Percentiles rank a stretch among this genome's conserved stretches.
Evolutionary conservation across 2,797 vertebrate species (phyloP).

Genomic region (Darevskia mixta): DNA sequence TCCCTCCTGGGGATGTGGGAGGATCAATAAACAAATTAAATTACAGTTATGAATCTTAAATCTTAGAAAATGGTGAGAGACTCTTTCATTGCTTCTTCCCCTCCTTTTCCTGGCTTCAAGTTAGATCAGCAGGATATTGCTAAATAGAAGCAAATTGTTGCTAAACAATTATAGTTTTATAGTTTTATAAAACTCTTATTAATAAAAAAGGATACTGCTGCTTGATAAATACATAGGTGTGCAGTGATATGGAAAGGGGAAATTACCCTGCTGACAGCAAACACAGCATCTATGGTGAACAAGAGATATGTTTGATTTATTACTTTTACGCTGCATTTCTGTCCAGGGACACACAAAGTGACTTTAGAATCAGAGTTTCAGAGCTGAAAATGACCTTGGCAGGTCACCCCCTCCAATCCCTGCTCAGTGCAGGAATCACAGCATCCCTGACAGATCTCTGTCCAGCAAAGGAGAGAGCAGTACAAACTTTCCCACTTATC

Average conservation of each 20-base stretch:
- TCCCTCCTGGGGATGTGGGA: too few species aligned
- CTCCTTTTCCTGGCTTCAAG: background rate
- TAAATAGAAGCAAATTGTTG: background rate
- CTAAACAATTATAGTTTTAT: too few species aligned
- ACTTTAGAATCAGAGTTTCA: too few species aligned
- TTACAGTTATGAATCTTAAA: accelerated
- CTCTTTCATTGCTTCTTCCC: background rate
- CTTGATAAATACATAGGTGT: background rate
- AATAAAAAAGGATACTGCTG: background rate
- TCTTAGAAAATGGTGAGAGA: background rate
- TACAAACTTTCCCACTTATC: too few species aligned
- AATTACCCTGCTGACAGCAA: background rate
- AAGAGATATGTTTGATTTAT: background rate
- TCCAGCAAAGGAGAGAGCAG: too few species aligned
- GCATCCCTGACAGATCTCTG: too few species aligned
- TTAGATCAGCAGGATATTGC: background rate
- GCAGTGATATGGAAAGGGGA: background rate
- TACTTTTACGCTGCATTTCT: background rate
- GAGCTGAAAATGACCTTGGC: too few species aligned
- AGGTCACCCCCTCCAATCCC: too few species aligned
- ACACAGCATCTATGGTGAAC: background rate
- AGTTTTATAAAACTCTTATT: background rate
- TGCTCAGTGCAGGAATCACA: too few species aligned
- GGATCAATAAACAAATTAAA: accelerated
- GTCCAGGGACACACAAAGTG: background rate